Evolutionary conservation across 2,888 invertebrate species (phyloP), one percentile per base, ranked within the genome.

Genomic region (Morpho deidamia): DNA sequence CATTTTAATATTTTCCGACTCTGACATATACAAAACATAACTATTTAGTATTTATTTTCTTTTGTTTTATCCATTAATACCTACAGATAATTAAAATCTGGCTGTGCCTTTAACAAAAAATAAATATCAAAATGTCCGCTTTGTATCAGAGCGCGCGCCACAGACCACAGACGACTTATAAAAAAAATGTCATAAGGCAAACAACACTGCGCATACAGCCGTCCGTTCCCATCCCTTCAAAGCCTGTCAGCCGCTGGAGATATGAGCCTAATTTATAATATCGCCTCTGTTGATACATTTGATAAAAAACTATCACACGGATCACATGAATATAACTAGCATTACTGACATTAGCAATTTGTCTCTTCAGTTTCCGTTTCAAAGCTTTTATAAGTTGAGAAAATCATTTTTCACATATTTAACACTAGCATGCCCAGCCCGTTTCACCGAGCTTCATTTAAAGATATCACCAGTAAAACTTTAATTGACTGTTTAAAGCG

Each of bases 181-280:
- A 60, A 51, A 62, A 63, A 62, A 64, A 68, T 64, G 60, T 66
- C 55, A 59, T 56, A 62, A 60, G 58, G 61, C 67, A 66, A 64
- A 67, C 64, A 53, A 52, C 56, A 52, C 55, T 44, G 56, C 54
- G 56, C 61, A 60, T 60, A 59, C 52, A 55, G 56, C 56, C 58
- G 49, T 37, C 11, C 51, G 58, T 66, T 67, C 68, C 66, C 66
- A 65, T 59, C 63, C 63, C 61, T 64, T 64, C 67, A 62, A 61
- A 63, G 61, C 59, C 64, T 62, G 63, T 67, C 66, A 64, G 59
- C 63, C 62, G 57, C 59, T 51, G 49, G 60, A 65, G 67, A 65
- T 65, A 66, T 63, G 63, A 58, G 55, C 55, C 63, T 63, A 59
- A 66, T 68, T 66, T 68, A 69, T 65, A 64, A 64, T 60, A 63